Percentiles rank a stretch among this genome's conserved stretches.
phyloP scores from a whole-genome alignment of 2,888 invertebrate species.

The Tiphia femorata region DNA sequence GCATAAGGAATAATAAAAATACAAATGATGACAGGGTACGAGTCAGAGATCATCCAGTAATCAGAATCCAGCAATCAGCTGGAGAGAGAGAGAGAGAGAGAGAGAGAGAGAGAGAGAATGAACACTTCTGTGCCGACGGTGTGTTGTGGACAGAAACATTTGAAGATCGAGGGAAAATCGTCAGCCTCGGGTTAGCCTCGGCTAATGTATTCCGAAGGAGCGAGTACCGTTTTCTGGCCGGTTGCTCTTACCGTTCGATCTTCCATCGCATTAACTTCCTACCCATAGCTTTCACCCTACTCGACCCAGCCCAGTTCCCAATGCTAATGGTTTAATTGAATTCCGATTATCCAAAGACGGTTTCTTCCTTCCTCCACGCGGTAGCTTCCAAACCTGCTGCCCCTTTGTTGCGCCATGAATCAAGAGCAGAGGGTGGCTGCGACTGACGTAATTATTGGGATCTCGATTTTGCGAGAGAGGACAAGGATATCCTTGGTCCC shows the following conservation, averaged over 20 bases:
- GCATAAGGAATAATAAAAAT: too few relatives aligned
- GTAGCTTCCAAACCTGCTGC: conserved; percentile 45
- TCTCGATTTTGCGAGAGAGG: conserved; percentile 54
- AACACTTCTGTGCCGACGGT: too few relatives aligned
- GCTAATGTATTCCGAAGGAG: conserved; percentile 7
- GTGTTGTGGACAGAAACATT: too few relatives aligned
- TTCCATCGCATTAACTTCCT: conserved; percentile 49
- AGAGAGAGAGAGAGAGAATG: too few relatives aligned
- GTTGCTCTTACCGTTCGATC: conserved; percentile 47
- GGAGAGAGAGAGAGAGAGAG: too few relatives aligned
- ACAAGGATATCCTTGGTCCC: conserved; percentile 36
- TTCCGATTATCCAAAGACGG: conserved; percentile 66
- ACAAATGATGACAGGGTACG: too few relatives aligned
- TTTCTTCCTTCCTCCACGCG: conserved; percentile 37
- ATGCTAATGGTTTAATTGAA: conserved; percentile 66
- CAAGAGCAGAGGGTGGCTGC: conserved; percentile 62
- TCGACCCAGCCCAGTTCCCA: conserved; percentile 19
- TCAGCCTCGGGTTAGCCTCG: background rate
- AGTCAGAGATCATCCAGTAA: too few relatives aligned
- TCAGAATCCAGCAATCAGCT: too few relatives aligned
- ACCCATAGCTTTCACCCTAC: conserved; percentile 20
- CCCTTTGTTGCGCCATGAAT: conserved; percentile 64
- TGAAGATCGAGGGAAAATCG: too few relatives aligned
- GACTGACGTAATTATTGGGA: conserved; percentile 64
- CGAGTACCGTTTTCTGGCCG: conserved; percentile 35